Percentiles rank a stretch among this genome's conserved stretches.
Evolutionary conservation across 1,140 invertebrate species (phyloP).

Genomic region (Drosophila kurseongensis): DNA sequence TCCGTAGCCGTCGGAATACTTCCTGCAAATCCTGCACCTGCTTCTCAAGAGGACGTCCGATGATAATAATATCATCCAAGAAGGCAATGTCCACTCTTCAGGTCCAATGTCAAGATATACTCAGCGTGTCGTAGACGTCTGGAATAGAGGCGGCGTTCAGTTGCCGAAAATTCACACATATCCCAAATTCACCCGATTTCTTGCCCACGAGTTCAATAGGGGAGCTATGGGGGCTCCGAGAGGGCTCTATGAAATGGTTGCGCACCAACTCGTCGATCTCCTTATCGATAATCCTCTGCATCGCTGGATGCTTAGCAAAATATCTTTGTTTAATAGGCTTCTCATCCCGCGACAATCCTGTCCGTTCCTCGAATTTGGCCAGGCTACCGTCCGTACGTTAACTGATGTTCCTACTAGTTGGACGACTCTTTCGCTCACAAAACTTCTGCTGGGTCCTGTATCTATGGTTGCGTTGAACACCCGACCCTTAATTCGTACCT

Average conservation of each 20-base stretch:
- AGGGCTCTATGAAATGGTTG: too few species aligned
- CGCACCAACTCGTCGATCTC: too few species aligned
- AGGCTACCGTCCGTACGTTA: neutral
- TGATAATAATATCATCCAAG: constrained; percentile 31
- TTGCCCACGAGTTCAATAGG: neutral
- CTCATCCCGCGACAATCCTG: too few species aligned
- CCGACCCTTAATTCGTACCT: neutral
- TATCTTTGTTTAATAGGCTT: too few species aligned
- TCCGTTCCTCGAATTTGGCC: too few species aligned
- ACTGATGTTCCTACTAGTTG: neutral
- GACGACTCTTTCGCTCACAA: neutral
- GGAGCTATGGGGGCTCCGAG: too few species aligned
- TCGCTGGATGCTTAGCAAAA: too few species aligned
- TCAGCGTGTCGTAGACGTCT: too few species aligned
- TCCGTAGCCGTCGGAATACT: neutral
- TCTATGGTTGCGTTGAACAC: neutral
- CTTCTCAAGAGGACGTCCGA: constrained; percentile 61
- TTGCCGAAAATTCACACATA: neutral
- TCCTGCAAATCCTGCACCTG: neutral
- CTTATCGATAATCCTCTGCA: too few species aligned
- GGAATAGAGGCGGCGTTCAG: too few species aligned
- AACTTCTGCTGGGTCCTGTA: neutral
- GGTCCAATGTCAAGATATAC: too few species aligned
- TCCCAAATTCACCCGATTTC: neutral
- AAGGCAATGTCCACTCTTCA: too few species aligned